phyloP scores from a whole-genome alignment of 2,113 vertebrate genomes.

The Monopterus albus region DNA sequence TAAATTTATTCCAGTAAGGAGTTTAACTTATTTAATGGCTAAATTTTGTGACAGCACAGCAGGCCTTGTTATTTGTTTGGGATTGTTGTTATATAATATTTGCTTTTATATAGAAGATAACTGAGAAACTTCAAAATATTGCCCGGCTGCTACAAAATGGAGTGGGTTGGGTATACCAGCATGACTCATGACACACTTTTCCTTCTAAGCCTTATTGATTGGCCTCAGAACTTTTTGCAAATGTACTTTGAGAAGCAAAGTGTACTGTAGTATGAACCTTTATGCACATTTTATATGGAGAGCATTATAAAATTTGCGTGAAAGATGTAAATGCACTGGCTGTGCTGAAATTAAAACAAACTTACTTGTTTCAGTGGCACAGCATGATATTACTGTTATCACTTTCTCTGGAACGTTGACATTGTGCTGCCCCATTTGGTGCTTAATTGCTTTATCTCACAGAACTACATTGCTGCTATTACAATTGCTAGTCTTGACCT shows the following conservation, averaged over 20 bases:
- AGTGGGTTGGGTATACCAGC: constrained; percentile 16
- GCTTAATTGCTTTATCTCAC: no score
- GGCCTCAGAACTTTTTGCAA: constrained; percentile 10
- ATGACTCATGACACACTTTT: constrained; percentile 38
- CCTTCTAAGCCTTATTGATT: constrained; percentile 47
- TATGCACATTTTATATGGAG: not conserved
- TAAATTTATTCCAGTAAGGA: not conserved
- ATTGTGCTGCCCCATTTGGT: no score
- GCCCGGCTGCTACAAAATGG: not conserved
- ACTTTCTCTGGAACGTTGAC: no score
- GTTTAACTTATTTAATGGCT: not conserved
- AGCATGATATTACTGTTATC: no score
- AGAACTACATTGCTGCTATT: no score
- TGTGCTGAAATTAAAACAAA: not conserved
- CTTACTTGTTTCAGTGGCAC: no score
- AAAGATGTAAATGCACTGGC: not conserved
- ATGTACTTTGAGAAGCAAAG: no score
- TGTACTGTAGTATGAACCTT: no score
- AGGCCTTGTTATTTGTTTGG: not conserved
- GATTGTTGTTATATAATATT: not conserved
- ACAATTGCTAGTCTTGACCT: no score
- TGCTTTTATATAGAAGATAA: constrained; percentile 16
- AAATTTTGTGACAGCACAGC: constrained; percentile 6
- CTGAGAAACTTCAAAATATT: not conserved
- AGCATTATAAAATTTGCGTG: no score